Evolutionary conservation across 2,888 invertebrate genomes (phyloP).

Genomic region (Papilio gigon): DNA sequence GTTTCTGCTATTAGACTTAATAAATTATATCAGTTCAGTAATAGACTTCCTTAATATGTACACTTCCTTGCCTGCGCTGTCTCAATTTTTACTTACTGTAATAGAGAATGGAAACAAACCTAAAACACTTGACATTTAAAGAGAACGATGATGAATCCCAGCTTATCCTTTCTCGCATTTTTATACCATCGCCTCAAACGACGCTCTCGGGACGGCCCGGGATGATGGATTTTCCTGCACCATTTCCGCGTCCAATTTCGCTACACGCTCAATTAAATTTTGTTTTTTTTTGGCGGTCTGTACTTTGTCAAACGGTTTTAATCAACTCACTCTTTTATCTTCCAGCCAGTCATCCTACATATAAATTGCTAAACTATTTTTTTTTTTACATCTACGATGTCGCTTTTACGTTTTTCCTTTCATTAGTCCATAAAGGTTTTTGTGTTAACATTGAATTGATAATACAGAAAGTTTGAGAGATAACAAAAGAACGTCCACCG

Average conservation of each 20-base stretch:
- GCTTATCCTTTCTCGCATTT: constrained; percentile 19
- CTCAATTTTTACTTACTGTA: background rate
- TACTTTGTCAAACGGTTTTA: background rate
- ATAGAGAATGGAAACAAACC: background rate
- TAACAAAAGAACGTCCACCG: too few species aligned
- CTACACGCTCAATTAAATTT: constrained; percentile 20
- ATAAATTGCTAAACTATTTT: background rate
- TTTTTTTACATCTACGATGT: background rate
- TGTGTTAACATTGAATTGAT: too few species aligned
- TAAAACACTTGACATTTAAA: background rate
- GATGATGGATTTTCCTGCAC: constrained; percentile 26
- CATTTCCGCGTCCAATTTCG: constrained; percentile 25
- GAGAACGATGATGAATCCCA: constrained; percentile 1
- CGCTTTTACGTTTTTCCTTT: background rate
- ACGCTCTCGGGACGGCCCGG: constrained; percentile 19
- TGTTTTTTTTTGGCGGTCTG: constrained; percentile 8
- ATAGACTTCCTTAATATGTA: too few species aligned
- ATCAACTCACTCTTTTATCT: constrained; percentile 19
- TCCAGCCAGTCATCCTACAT: constrained; percentile 11
- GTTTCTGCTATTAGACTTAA: too few species aligned
- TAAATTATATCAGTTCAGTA: too few species aligned
- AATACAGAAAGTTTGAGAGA: too few species aligned
- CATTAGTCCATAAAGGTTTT: background rate
- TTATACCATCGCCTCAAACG: constrained; percentile 24
- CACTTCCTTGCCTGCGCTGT: too few species aligned